Evolutionary conservation across 2,113 vertebrate genomes (phyloP).

Genomic region (Pollachius pollachius): DNA sequence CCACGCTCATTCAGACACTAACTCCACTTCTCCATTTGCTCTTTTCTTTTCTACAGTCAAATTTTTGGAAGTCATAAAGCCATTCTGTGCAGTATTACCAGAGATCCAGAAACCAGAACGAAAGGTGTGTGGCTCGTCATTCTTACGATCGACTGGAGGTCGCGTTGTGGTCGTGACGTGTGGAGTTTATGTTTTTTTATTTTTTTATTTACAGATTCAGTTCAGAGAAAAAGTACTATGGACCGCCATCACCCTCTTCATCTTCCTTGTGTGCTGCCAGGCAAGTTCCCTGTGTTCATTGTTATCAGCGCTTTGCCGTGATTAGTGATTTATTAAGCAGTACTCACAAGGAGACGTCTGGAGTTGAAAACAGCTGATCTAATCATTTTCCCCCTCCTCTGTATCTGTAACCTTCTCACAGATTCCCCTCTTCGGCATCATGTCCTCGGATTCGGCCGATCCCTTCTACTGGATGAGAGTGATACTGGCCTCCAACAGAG

Average conservation of each 20-base stretch:
- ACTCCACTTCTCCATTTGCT: conserved; percentile 5
- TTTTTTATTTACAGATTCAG: conserved; percentile 80
- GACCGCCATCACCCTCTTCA: conserved; percentile 98
- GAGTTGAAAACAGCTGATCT: too few relatives aligned
- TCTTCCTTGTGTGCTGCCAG: conserved; percentile 98
- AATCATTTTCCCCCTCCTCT: too few relatives aligned
- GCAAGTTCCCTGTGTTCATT: conserved; percentile 62
- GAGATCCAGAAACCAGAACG: conserved; percentile 98
- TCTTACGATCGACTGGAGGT: too few relatives aligned
- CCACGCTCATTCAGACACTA: not conserved
- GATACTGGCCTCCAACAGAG: conserved; percentile 97
- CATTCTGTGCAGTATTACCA: conserved; percentile 96
- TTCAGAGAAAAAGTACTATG: conserved; percentile 98
- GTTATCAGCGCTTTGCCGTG: not conserved
- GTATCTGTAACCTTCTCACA: conserved; percentile 44
- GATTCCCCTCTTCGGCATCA: conserved; percentile 98
- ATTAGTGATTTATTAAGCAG: not conserved
- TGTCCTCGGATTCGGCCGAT: conserved; percentile 98
- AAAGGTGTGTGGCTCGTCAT: conserved; percentile 75
- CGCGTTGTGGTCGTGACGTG: too few relatives aligned
- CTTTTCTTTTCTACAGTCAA: conserved; percentile 80
- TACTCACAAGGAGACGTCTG: not conserved
- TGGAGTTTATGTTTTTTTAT: not conserved
- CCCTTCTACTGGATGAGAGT: conserved; percentile 99
- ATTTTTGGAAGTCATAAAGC: conserved; percentile 98